Evolutionary conservation across 2,797 vertebrate genomes (phyloP), one percentile per base, ranked within the genome.

Genomic region (Etheostoma perlongum): DNA sequence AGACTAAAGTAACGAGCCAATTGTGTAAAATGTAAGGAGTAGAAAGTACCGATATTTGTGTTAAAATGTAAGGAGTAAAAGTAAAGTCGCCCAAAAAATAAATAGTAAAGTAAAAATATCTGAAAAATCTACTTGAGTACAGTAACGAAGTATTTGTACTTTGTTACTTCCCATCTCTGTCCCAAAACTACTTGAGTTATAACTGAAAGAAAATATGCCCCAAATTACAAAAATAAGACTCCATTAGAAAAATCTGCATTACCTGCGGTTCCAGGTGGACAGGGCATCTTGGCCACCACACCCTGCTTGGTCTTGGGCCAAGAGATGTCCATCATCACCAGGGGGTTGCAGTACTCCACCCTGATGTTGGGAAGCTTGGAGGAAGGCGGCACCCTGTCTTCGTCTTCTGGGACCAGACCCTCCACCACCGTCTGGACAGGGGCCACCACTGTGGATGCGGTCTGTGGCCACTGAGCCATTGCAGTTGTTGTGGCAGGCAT

Each of bases 231-330:
- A 67, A 47, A 33, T 13, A 36, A 62, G 49, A 0, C 9, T 47
- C 33, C 19, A 25, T 19, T 1, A 21, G 1, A 60, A 4, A 27
- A 48, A 49, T n/a, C 1, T 1, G 4, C 2, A 42, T 84, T 91
- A 99, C 98, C 98, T 87, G 97, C 96, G 0, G 96, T 97, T 69
- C 97, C 97, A 18, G 96, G 74, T 1, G 98, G 98, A 83, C 98
- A 99, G 0, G 96, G 96, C 85, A 97, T 97, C 86, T 96, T 97
- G 0, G 97, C 95, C 65, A 95, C 72, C 67, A 95, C 90, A 2
- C 97, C 98, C 89, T 97, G 97, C 16, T 95, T 96, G 1, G 97
- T 99, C 76, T 95, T 97, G 23, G 97, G 97, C 98, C 98, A 99
- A 89, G 95, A 89, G 53, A 99, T 95, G 36, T 98, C 96, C 0